Evolutionary conservation across 1,140 invertebrate genomes (phyloP).

Genomic region (Aradophagus sp.): DNA sequence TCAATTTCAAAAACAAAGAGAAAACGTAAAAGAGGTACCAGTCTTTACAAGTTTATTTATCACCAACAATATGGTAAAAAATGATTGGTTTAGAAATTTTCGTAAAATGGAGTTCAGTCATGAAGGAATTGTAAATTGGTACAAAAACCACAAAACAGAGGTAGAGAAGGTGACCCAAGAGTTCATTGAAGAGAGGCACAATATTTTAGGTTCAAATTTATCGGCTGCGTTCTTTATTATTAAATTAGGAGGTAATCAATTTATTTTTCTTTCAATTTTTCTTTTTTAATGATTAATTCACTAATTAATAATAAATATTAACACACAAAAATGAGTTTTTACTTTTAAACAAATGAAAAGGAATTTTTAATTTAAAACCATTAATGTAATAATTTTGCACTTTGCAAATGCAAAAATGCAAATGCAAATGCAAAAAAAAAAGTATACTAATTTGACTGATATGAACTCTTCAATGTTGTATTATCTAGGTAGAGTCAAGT

Average conservation of each 20-base stretch:
- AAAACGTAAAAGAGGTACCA: not conserved
- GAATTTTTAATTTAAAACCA: not conserved
- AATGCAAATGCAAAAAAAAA: too few species aligned
- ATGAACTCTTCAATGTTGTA: not conserved
- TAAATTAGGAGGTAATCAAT: constrained; percentile 79
- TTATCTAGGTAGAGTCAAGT: constrained; percentile 79
- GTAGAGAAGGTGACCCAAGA: constrained; percentile 68
- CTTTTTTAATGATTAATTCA: too few species aligned
- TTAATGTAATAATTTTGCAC: too few species aligned
- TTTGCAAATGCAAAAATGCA: too few species aligned
- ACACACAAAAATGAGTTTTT: too few species aligned
- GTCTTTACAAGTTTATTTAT: not conserved
- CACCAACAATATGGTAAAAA: not conserved
- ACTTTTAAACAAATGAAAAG: not conserved
- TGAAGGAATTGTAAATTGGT: constrained; percentile 71
- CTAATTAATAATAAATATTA: too few species aligned
- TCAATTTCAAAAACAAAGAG: not conserved
- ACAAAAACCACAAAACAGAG: constrained; percentile 61
- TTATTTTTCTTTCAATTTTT: too few species aligned
- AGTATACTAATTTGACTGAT: not conserved
- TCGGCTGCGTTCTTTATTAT: constrained; percentile 85
- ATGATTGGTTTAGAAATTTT: constrained; percentile 44
- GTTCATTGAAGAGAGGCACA: constrained; percentile 72
- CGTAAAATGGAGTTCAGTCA: constrained; percentile 20
- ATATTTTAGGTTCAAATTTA: constrained; percentile 80